Conservation (phyloP, 2,113 vertebrate genomes). For the Semicossyphus pulcher region DNA sequence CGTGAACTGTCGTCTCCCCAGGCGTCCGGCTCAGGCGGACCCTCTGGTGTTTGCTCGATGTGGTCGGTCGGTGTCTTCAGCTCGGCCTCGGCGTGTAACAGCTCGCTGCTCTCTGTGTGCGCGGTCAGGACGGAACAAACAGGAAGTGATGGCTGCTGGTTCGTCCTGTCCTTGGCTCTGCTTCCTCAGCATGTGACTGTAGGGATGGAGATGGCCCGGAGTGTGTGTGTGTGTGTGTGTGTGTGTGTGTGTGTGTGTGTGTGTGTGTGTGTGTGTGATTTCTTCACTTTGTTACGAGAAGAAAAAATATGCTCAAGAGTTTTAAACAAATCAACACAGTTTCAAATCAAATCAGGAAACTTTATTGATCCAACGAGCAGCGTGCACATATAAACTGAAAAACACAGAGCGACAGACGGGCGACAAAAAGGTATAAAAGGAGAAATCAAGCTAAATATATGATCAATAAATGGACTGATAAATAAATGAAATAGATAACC, state of each 20-base stretch:
- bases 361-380: too few species aligned
- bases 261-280: slow-evolving; percentile 14
- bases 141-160: slow-evolving; percentile 44
- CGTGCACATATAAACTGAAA: too few species aligned
- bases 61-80: neutral
- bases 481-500: too few species aligned
- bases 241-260: slow-evolving; percentile 4
- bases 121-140: neutral
- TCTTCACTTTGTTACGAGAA: too few species aligned
- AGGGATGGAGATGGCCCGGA: slow-evolving; percentile 18
- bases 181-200: slow-evolving; percentile 47
- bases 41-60: neutral
- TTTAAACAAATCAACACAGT: too few species aligned
- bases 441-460: too few species aligned
- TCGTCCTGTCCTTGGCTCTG: slow-evolving; percentile 36
- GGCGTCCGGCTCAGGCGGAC: neutral
- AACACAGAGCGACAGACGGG: too few species aligned
- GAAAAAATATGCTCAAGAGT: too few species aligned
- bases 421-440: too few species aligned
- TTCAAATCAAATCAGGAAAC: too few species aligned
- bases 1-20: neutral
- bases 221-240: slow-evolving; percentile 28
- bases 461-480: too few species aligned
- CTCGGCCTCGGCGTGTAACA: neutral
- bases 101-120: neutral